Evolutionary conservation across 2,888 invertebrate genomes (phyloP).

Genomic region (Flexamia atlantica): DNA sequence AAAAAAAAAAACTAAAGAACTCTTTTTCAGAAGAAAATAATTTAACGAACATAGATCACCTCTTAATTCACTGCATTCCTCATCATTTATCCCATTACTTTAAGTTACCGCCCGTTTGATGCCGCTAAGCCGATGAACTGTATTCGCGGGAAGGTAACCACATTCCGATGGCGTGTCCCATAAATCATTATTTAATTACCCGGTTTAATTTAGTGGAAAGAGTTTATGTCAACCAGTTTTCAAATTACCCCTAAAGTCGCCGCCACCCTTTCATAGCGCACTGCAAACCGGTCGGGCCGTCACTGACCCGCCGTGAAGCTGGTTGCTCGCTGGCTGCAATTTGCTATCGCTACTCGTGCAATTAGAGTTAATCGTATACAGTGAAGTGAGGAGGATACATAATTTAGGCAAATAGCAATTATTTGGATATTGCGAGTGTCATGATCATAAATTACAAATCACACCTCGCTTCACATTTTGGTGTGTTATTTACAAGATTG

Average conservation of each 20-base stretch:
- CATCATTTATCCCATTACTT: no score
- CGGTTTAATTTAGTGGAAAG: constrained; percentile 34
- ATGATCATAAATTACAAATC: no score
- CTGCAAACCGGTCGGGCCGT: constrained; percentile 1
- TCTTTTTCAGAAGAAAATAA: no score
- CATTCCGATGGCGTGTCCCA: constrained; percentile 26
- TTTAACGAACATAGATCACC: no score
- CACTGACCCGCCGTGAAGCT: background rate
- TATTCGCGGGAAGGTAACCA: background rate
- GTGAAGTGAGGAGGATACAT: background rate
- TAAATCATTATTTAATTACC: constrained; percentile 44
- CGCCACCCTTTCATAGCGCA: constrained; percentile 8
- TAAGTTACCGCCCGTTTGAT: no score
- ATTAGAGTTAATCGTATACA: background rate
- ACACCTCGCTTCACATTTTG: no score
- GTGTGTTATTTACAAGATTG: no score
- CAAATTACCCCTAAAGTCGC: constrained; percentile 19
- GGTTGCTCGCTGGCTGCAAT: background rate
- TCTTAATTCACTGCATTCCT: no score
- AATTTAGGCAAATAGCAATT: no score
- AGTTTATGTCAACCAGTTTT: constrained; percentile 50
- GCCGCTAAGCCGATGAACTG: background rate
- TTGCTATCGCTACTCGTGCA: background rate
- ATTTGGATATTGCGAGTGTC: no score
- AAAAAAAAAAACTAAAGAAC: no score